Percentiles rank a stretch among this genome's conserved stretches.
Conservation (phyloP, 2,113 vertebrate genomes). For the Podarcis muralis region DNA sequence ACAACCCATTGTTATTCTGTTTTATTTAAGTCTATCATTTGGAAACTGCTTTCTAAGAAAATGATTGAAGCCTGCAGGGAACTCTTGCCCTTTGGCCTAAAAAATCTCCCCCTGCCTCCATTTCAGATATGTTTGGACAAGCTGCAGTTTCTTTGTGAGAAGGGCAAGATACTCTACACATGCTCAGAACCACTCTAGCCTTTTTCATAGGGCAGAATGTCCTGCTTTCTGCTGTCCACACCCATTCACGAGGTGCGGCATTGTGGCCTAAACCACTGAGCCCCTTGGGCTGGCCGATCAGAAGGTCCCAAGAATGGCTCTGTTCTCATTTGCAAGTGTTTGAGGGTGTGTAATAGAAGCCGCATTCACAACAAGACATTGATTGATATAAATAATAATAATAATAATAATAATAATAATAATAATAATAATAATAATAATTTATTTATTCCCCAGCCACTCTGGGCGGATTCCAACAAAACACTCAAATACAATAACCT, state of each 20-base stretch:
- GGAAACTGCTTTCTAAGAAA: neutral
- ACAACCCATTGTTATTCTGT: neutral
- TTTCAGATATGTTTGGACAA: neutral
- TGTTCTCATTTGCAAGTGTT: no score
- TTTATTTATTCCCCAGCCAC: no score
- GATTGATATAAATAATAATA: no score
- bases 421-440: no score
- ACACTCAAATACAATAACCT: no score
- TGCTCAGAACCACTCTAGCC: neutral
- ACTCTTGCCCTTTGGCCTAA: neutral
- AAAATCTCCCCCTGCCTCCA: neutral
- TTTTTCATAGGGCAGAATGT: neutral
- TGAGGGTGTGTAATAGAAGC: no score
- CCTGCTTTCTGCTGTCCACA: neutral
- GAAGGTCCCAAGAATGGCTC: no score
- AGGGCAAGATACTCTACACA: neutral
- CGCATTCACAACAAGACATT: no score
- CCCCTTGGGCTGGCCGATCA: no score
- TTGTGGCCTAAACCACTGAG: neutral
- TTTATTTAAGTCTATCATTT: neutral
- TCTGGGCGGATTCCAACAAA: no score
- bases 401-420: no score
- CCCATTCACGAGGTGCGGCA: neutral
- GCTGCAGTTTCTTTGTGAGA: neutral
- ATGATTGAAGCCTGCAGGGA: neutral